Conservation (phyloP, 2,797 vertebrate genomes). For the Ciconia nigra region DNA sequence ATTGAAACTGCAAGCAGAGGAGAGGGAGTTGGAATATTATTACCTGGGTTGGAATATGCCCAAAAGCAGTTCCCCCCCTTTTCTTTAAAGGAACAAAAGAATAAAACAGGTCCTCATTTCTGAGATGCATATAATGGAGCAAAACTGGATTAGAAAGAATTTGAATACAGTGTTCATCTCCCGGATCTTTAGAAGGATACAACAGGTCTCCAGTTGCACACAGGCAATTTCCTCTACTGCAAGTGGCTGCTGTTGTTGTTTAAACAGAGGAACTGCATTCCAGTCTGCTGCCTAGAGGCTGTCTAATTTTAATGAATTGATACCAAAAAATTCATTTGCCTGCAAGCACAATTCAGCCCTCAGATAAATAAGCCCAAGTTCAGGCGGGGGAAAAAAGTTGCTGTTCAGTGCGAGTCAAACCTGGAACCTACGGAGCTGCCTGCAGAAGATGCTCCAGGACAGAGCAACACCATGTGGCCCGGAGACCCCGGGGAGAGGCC, state of each 20-base stretch:
- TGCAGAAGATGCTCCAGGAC: background rate
- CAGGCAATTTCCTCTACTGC: background rate
- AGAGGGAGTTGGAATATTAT: background rate
- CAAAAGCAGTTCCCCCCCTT: background rate
- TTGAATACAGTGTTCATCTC: background rate
- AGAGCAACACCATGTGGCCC: background rate
- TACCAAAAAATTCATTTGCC: background rate
- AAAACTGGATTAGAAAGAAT: background rate
- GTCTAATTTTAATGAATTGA: background rate
- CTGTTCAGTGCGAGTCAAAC: background rate
- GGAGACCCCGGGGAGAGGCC: background rate
- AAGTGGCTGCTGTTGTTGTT: background rate
- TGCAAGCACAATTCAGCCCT: background rate
- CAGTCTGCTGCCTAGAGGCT: background rate
- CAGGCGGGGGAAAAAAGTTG: background rate
- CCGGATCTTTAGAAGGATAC: background rate
- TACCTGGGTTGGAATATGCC: background rate
- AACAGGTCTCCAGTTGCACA: background rate
- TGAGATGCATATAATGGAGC: background rate
- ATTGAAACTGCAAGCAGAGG: background rate
- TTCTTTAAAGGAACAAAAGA: background rate
- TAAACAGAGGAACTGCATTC: constrained; percentile 7
- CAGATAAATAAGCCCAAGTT: background rate
- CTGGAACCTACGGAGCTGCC: background rate
- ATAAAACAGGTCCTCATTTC: background rate